Evolutionary conservation across 2,888 invertebrate species (phyloP), one percentile per base, ranked within the genome.

Genomic region (Dioctria linearis): DNA sequence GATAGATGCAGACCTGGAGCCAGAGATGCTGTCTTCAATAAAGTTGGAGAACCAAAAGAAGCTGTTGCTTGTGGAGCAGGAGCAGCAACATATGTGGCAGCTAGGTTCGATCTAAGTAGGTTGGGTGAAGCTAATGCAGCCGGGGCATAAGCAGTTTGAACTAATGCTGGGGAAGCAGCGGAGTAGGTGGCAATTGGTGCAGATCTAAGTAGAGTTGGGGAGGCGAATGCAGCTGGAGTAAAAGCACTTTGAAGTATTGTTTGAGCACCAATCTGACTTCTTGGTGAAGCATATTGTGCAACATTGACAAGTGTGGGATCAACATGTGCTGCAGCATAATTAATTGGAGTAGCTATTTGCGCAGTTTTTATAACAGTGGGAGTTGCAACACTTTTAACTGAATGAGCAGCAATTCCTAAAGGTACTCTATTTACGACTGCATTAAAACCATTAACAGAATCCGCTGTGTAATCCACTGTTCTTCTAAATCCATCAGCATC

Each of bases 401-500:
- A 80, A 1, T 54, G 46, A 61, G 63, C 78, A 66, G 66, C 79
- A 51, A 51, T 51, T 4, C 65, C 81, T 9, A 86, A 83, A 6
- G 79, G 73, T 46, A 85, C 84, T 43, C 87, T 85, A 80, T 85
- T 84, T 9, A 88, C 88, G 42, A 89, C 87, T 75, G 89, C 89
- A 79, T 89, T 89, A 84, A 89, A 89, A 54, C 89, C 89, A 78
- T 89, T 88, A 79, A 88, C 84, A 71, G 89, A 85, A 82, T 89
- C 89, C 78, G 89, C 86, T 39, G 88, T 87, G 81, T 89, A 89
- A 83, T 89, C 89, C 66, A 89, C 89, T 84, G 87, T 88, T 59
- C 89, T 87, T 81, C 88, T 86, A 80, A 86, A 87, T 8, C 89
- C 89, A 85, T 89, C 89, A 81, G 89, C 86, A 80, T 89, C 89